phyloP scores from a whole-genome alignment of 2,888 invertebrate genomes.

The Spodoptera picta region DNA sequence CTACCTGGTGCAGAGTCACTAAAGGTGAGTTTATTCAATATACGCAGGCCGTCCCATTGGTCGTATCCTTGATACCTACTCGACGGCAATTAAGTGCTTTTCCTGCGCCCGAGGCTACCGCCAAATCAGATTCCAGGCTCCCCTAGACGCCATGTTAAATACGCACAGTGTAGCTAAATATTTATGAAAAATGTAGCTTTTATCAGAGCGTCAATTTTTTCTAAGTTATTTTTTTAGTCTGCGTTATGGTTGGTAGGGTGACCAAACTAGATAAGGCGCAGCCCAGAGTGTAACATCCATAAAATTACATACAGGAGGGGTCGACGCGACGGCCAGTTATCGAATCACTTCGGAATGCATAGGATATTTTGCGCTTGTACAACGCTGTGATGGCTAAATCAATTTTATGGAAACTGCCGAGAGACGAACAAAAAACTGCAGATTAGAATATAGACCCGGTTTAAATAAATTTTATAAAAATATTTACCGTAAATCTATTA shows the following conservation, averaged over 20 bases:
- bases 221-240: constrained; percentile 24
- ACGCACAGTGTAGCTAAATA: constrained; percentile 30
- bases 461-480: too few relatives aligned
- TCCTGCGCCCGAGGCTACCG: constrained; percentile 79
- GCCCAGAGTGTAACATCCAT: constrained; percentile 71
- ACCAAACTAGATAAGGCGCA: constrained; percentile 66
- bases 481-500: too few relatives aligned
- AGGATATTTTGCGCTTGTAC: constrained; percentile 75
- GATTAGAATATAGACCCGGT: neutral
- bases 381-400: constrained; percentile 62
- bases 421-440: constrained; percentile 4
- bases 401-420: constrained; percentile 61
- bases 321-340: constrained; percentile 71
- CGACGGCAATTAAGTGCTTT: constrained; percentile 80
- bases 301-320: constrained; percentile 74
- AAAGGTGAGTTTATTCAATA: constrained; percentile 68
- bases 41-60: constrained; percentile 78
- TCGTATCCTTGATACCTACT: constrained; percentile 79
- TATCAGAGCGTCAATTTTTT: constrained; percentile 15
- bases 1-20: constrained; percentile 37
- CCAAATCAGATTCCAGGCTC: constrained; percentile 80
- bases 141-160: constrained; percentile 47
- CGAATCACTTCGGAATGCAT: constrained; percentile 81
- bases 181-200: neutral
- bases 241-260: constrained; percentile 53